Evolutionary conservation across 2,797 vertebrate species (phyloP), one percentile per base, ranked within the genome.

Genomic region (Gambelia wislizenii): DNA sequence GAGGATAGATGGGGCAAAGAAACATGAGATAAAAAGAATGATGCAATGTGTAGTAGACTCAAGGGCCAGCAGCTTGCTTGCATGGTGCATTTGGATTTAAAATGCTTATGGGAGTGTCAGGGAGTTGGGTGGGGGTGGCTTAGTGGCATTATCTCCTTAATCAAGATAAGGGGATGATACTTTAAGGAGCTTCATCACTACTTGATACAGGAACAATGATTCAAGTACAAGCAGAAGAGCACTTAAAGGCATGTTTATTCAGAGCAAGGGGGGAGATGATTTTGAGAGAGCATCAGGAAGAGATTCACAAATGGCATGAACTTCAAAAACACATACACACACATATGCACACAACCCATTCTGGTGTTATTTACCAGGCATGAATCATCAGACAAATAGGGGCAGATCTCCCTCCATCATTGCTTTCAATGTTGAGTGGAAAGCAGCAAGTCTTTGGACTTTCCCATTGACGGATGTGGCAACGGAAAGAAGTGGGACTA

Each of bases 191-290:
- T 84, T 47, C 47, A 54, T 83, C 72, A 44, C 74, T 25, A 78
- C 74, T 84, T 74, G 27, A 77, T 78, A 27, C 36, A 84, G 87
- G 82, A 84, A 89, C 74, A 84, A 78, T 84, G 47, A 84, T 84
- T 89, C 82, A 69, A 89, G 87, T 84, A 77, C 27, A 36, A 78
- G 36, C 7, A 20, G 61, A 89, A 89, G 33, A 84, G 74, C 87
- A 56, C 87, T 89, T 84, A 89, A 89, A 47, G 87, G 74, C 87
- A 84, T 84, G 75, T 89, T 89, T 78, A 89, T 89, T 69, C 87
- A 84, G 47, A 78, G 82, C 52, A 78, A 27, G 76, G n/a, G 75
- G 49, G 44, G 18, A 44, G 44, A 76, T 76, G 36, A 78, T 88
- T 88, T 75, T 69, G 59, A 88, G 74, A 77, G 82, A 56, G 47